Conservation (phyloP, 2,888 invertebrate species). For the Pterobdella sp. region DNA sequence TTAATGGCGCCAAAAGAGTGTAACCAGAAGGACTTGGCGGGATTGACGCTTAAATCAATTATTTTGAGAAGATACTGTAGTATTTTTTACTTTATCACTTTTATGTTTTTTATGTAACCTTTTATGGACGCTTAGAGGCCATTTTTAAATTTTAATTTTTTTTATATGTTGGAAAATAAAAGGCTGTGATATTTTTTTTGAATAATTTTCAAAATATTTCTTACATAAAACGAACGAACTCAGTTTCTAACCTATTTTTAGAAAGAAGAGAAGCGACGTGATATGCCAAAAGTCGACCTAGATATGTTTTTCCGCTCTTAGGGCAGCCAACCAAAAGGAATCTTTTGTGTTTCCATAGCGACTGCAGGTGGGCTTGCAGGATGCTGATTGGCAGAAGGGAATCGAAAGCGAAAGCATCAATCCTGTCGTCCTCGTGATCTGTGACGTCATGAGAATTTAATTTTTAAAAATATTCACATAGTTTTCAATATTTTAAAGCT, state of each 20-base stretch:
- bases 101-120: no score
- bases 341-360: constrained; percentile 8
- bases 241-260: neutral
- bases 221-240: neutral
- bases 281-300: neutral
- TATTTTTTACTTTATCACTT: no score
- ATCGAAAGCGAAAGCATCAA: neutral
- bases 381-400: neutral
- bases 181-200: no score
- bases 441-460: neutral
- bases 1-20: no score
- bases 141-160: no score
- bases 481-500: no score
- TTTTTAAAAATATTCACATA: no score
- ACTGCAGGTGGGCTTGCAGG: neutral
- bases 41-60: no score
- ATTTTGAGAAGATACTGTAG: no score
- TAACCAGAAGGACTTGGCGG: no score
- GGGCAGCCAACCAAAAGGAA: neutral
- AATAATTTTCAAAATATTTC: neutral
- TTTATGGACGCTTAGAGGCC: no score
- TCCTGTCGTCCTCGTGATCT: neutral
- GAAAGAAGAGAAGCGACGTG: neutral
- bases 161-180: no score
- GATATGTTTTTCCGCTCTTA: neutral